phyloP scores from a whole-genome alignment of 2,113 vertebrate species.

The Canis aureus region DNA sequence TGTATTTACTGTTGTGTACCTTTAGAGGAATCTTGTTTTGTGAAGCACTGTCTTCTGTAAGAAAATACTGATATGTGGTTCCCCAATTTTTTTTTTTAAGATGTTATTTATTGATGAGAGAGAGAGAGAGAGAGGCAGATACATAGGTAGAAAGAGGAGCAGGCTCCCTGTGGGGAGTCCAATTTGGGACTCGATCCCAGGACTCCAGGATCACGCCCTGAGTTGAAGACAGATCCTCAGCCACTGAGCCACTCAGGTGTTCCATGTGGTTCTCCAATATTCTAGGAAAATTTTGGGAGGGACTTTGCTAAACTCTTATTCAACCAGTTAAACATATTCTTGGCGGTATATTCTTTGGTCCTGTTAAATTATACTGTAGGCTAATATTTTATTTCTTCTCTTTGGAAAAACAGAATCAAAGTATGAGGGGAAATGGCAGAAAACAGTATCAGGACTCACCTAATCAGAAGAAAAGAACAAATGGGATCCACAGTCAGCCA shows the following conservation, averaged over 20 bases:
- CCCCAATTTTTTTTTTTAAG: too few relatives aligned
- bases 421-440: conserved; percentile 90
- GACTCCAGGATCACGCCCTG: too few relatives aligned
- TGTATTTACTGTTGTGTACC: neutral
- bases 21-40: neutral
- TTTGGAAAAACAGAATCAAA: conserved; percentile 87
- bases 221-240: too few relatives aligned
- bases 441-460: conserved; percentile 92
- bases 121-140: too few relatives aligned
- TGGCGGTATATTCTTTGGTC: neutral
- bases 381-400: conserved; percentile 70
- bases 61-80: neutral
- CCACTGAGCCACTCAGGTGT: too few relatives aligned
- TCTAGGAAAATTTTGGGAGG: neutral
- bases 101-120: too few relatives aligned
- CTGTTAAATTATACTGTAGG: neutral
- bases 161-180: too few relatives aligned
- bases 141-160: too few relatives aligned
- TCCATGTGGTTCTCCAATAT: neutral
- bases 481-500: conserved; percentile 88
- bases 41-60: neutral
- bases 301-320: conserved; percentile 20
- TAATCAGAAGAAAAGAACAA: conserved; percentile 91
- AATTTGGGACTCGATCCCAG: too few relatives aligned
- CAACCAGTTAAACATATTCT: neutral